phyloP scores from a whole-genome alignment of 2,888 invertebrate species.

The Melangyna quadrimaculata region DNA sequence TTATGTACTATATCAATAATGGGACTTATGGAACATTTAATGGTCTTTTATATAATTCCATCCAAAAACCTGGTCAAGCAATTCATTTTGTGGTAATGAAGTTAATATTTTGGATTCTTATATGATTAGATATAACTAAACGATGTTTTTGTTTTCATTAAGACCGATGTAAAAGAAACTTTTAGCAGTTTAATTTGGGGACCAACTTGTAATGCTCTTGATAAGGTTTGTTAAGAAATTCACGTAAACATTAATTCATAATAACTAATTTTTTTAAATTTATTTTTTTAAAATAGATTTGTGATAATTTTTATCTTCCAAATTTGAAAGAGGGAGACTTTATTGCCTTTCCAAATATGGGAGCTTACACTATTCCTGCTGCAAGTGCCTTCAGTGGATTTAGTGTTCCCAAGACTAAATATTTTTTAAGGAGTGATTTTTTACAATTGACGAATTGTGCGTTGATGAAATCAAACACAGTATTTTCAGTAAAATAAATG shows the following conservation, averaged over 20 bases:
- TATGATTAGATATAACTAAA: not conserved
- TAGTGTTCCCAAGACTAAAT: conserved; percentile 88
- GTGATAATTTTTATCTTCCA: conserved; percentile 85
- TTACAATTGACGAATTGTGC: not conserved
- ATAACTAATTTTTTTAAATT: not conserved
- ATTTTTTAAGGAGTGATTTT: conserved; percentile 74
- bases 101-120: not conserved
- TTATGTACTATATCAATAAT: conserved; percentile 99
- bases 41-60: conserved; percentile 97
- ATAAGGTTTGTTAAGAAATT: conserved; percentile 84
- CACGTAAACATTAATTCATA: no score
- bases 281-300: conserved; percentile 79
- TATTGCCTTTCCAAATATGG: conserved; percentile 97
- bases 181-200: conserved; percentile 89
- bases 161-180: conserved; percentile 80
- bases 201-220: conserved; percentile 97
- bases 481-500: not conserved
- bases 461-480: not conserved
- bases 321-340: conserved; percentile 91
- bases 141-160: not conserved
- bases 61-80: conserved; percentile 89
- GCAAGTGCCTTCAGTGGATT: conserved; percentile 98
- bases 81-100: conserved; percentile 79
- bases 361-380: conserved; percentile 97
- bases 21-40: conserved; percentile 99